Conservation (phyloP, 2,113 vertebrate species). For the Syngnathus typhle region DNA sequence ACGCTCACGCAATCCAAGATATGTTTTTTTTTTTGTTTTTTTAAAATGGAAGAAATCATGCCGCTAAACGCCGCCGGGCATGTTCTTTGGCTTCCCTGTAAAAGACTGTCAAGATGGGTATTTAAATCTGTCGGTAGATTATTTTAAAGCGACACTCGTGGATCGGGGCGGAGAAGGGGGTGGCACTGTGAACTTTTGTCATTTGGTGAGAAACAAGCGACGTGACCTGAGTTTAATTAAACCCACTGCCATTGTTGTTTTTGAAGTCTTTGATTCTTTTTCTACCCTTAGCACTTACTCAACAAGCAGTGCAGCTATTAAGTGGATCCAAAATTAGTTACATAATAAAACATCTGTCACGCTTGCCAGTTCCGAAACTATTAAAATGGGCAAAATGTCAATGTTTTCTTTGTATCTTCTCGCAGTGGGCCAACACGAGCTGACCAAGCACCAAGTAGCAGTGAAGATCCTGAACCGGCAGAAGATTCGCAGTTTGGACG, state of each 20-base stretch:
- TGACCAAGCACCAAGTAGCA: slow-evolving; percentile 96
- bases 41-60: not conserved
- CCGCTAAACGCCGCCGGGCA: not conserved
- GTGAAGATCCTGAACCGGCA: slow-evolving; percentile 98
- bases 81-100: not conserved
- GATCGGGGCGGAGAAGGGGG: not conserved
- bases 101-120: not conserved
- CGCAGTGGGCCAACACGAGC: slow-evolving; percentile 91
- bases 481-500: slow-evolving; percentile 97
- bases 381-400: not conserved
- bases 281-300: not conserved
- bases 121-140: too few species aligned
- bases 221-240: not conserved
- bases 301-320: not conserved
- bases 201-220: not conserved
- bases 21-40: too few species aligned
- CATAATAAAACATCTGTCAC: too few species aligned
- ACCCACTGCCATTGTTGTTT: too few species aligned
- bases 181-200: not conserved
- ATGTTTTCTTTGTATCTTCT: not conserved
- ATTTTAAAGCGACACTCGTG: not conserved
- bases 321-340: too few species aligned
- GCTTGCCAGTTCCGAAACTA: too few species aligned
- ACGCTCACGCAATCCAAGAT: not conserved
- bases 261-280: too few species aligned